Base-by-base conservation (phyloP, 1,140 invertebrate genomes). In the Saxidomus purpurata region DNA sequence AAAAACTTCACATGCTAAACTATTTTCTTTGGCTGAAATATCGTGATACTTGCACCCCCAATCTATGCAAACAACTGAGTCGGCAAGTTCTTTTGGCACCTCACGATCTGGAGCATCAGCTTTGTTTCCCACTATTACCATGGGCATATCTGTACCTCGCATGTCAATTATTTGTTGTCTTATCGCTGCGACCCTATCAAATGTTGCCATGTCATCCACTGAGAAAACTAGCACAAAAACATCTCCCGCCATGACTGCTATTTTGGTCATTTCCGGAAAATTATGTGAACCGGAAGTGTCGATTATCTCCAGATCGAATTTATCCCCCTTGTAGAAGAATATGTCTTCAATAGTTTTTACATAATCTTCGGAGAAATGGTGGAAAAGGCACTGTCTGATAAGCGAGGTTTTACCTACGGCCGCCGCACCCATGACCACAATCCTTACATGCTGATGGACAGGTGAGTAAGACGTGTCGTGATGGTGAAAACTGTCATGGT, bases 231-330 rank as follows among this genome's bases (percentile, higher is more conserved):
- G 28, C 22, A 85, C 40, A 85, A 85, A 85, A 43, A 85, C 43
- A 74, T 85, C 83, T 36, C 38, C 83, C 34, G 63, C 83, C 49
- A 49, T 59, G 22, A 85, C 76, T 31, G 83, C 63, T 28, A 85
- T 71, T 74, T 55, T 71, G 34, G 34, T 85, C 83, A 85, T 85
- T 36, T 85, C 83, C 3, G 83, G 83, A 55, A 85, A 85, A 40
- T 85, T 71, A 74, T 85, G 69, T 36, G 83, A 85, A 31, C 83
- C 83, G 63, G 83, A 85, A 74, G 83, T 85, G 49, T 85, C 83
- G 17, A 71, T 85, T 55, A 85, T 85, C 40, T 85, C 83, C 1
- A 85, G 63, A 31, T 43, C 13, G n/a, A 49, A 85, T 43, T 52
- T 71, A 28, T 85, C 67, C 15, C 67, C 83, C 22, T 85, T 71